Evolutionary conservation across 2,888 invertebrate species (phyloP).

Genomic region (Nymphalis polychloros): DNA sequence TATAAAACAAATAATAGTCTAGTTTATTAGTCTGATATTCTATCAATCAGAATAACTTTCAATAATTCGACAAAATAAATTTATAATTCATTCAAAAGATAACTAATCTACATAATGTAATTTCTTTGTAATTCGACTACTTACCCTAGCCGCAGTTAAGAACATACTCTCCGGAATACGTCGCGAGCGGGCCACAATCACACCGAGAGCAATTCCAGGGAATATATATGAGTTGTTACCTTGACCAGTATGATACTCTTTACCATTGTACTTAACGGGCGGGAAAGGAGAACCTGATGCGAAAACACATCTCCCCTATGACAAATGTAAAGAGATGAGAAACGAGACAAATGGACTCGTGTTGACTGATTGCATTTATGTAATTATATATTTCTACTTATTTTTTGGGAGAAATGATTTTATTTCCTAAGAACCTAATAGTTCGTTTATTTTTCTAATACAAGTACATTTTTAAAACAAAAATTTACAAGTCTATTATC

Average conservation of each 20-base stretch:
- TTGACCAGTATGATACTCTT: slow-evolving; percentile 94
- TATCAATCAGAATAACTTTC: no score
- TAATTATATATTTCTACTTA: background rate
- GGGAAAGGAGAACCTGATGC: slow-evolving; percentile 98
- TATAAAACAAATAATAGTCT: no score
- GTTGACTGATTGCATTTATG: background rate
- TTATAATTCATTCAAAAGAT: no score
- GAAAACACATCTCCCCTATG: slow-evolving; percentile 94
- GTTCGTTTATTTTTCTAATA: no score
- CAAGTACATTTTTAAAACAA: no score
- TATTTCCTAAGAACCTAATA: no score
- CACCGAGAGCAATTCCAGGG: slow-evolving; percentile 97
- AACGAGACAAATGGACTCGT: background rate
- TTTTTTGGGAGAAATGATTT: no score
- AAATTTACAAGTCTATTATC: no score
- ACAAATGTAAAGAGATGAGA: slow-evolving; percentile 24
- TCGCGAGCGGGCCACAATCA: slow-evolving; percentile 94
- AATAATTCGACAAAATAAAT: no score
- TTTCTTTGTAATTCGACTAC: background rate
- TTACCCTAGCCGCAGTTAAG: slow-evolving; percentile 93
- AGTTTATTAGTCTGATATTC: no score
- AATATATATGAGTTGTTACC: slow-evolving; percentile 99
- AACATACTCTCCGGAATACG: slow-evolving; percentile 97
- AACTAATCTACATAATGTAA: no score
- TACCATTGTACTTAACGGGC: slow-evolving; percentile 89